These are phyloP conservation scores for Antechinus stuartii DNA, from an alignment of 2,113 vertebrate species.

Conservation along the genomic window DNA sequence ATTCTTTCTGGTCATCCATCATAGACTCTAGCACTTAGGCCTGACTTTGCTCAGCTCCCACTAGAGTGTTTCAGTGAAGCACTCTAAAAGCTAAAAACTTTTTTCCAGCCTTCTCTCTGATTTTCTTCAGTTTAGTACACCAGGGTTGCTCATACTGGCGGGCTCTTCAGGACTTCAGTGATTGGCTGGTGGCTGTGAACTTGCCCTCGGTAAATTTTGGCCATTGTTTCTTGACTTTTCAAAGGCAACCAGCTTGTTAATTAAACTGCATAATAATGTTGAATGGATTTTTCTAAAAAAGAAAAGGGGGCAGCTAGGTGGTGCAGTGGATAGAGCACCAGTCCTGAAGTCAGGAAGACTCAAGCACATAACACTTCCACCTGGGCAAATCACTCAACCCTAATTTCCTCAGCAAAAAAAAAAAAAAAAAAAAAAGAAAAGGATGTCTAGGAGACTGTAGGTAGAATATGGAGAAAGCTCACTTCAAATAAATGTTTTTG, in stretches of 20 bases:
- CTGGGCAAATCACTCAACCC: no score
- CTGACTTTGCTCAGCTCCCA: neutral
- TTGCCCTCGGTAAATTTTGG: neutral
- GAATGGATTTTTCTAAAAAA: constrained; percentile 10
- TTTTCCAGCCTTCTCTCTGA: constrained; percentile 5
- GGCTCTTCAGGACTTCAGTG: neutral
- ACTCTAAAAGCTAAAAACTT: neutral
- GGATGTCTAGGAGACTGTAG: neutral
- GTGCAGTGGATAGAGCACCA: no score
- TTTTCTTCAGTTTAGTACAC: constrained; percentile 39
- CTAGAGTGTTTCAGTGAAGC: neutral
- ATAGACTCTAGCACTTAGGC: neutral
- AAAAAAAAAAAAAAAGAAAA: neutral
- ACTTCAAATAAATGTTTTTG: neutral
- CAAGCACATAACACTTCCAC: no score
- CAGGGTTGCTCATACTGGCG: neutral
- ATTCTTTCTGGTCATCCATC: neutral
- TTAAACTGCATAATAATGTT: constrained; percentile 15
- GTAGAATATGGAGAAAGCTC: constrained; percentile 6
- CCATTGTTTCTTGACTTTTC: constrained; percentile 5
- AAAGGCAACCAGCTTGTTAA: constrained; percentile 16
- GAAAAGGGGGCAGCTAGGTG: no score
- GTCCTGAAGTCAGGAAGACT: no score
- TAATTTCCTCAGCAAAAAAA: no score
- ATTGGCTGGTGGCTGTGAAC: neutral